Percentiles rank a stretch among this genome's conserved stretches.
Evolutionary conservation across 2,888 invertebrate genomes (phyloP).

Genomic region (Nymphalis c-album): DNA sequence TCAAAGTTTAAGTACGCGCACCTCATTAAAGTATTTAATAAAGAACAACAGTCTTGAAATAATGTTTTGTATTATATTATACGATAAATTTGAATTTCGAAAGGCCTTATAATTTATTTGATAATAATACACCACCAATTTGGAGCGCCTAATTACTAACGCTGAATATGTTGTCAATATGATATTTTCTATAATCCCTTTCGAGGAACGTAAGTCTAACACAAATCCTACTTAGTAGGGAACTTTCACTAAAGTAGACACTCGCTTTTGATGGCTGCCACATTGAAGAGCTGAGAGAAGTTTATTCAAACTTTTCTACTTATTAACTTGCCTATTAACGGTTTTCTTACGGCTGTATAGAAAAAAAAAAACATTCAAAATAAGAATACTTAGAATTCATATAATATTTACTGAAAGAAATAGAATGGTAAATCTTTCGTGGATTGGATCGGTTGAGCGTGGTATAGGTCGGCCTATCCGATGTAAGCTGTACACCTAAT

Average conservation of each 20-base stretch:
- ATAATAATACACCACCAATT: constrained; percentile 16
- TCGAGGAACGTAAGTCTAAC: constrained; percentile 68
- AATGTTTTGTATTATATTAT: neutral
- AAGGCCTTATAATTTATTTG: constrained; percentile 1
- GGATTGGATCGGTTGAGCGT: constrained; percentile 67
- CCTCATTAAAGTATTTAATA: neutral
- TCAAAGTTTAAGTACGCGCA: neutral
- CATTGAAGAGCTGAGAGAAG: constrained; percentile 71
- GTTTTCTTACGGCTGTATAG: constrained; percentile 58
- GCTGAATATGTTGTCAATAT: constrained; percentile 61
- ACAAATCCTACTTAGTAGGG: constrained; percentile 77
- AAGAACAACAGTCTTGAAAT: neutral
- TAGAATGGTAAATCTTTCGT: constrained; percentile 45
- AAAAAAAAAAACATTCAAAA: constrained; percentile 47
- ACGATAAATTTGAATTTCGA: neutral
- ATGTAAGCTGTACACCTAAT: constrained; percentile 75
- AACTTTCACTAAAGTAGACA: constrained; percentile 77
- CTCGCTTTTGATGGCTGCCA: constrained; percentile 73
- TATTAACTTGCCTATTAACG: constrained; percentile 76
- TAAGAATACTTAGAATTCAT: constrained; percentile 41
- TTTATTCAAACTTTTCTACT: constrained; percentile 77
- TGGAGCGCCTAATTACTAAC: constrained; percentile 30
- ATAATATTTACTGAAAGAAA: constrained; percentile 51
- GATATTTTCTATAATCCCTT: constrained; percentile 70
- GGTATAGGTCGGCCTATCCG: constrained; percentile 63